A percentile compares a stretch with the other conserved stretches of the same genome.
Conservation (phyloP, 2,888 invertebrate species). For the Cabera pusaria region DNA sequence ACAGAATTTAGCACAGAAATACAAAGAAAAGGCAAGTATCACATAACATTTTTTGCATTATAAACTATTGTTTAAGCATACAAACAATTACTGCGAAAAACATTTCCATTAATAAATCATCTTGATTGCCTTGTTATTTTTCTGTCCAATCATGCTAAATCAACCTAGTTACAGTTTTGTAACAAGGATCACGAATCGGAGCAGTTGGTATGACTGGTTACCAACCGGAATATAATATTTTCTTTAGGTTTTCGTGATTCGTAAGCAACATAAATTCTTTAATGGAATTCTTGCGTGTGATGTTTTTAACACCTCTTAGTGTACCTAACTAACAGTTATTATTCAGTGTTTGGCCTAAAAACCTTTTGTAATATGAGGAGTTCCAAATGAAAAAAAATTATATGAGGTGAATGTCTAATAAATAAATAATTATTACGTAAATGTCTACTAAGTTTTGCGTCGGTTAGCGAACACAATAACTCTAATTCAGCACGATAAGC, state of each 20-base stretch:
- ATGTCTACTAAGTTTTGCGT: too few species aligned
- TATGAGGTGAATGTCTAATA: too few species aligned
- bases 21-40: too few species aligned
- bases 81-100: too few species aligned
- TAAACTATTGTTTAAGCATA: too few species aligned
- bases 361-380: too few species aligned
- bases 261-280: constrained; percentile 4
- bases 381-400: too few species aligned
- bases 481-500: not conserved
- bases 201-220: constrained; percentile 1
- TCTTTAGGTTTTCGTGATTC: constrained; percentile 11
- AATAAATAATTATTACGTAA: too few species aligned
- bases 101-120: constrained; percentile 16
- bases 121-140: constrained; percentile 20
- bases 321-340: not conserved
- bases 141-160: constrained; percentile 19
- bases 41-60: too few species aligned
- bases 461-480: not conserved
- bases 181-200: not conserved
- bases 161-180: constrained; percentile 1
- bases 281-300: constrained; percentile 16
- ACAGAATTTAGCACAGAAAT: too few species aligned
- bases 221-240: constrained; percentile 8
- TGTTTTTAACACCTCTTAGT: constrained; percentile 5
- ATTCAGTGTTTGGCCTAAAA: too few species aligned